phyloP scores from a whole-genome alignment of 2,888 invertebrate genomes.

The Agonum fuliginosum region DNA sequence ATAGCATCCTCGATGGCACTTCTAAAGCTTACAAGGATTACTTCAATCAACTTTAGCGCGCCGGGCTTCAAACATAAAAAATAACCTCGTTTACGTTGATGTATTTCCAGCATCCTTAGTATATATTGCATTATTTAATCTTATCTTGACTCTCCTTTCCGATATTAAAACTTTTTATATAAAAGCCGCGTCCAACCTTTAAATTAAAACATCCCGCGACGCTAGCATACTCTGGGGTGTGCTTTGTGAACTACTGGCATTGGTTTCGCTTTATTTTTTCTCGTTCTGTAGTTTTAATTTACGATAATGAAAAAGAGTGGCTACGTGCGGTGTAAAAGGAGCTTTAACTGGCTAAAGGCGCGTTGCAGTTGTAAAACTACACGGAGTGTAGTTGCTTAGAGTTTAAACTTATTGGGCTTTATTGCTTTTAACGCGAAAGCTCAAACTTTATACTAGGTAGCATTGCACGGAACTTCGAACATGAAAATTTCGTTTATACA shows the following conservation, averaged over 20 bases:
- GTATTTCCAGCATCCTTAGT: conserved; percentile 4
- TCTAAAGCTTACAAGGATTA: conserved; percentile 14
- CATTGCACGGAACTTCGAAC: too few relatives aligned
- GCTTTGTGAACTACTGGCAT: conserved; percentile 32
- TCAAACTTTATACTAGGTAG: background rate
- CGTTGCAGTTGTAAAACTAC: conserved; percentile 2
- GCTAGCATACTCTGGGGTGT: conserved; percentile 14
- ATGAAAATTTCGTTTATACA: too few relatives aligned
- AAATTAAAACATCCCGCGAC: conserved; percentile 43
- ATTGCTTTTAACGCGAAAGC: background rate
- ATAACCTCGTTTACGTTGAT: conserved; percentile 1
- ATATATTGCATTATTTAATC: conserved; percentile 25
- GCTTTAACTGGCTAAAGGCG: conserved; percentile 24
- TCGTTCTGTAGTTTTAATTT: conserved; percentile 46
- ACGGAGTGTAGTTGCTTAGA: background rate
- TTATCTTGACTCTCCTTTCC: conserved; percentile 14
- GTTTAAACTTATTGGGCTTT: conserved; percentile 28
- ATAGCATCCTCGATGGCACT: background rate
- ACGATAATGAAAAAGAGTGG: conserved; percentile 31
- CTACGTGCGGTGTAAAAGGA: conserved; percentile 34
- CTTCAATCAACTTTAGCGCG: conserved; percentile 30
- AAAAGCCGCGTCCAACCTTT: conserved; percentile 25
- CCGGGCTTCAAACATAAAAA: conserved; percentile 23
- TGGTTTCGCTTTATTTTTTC: conserved; percentile 25
- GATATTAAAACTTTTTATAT: conserved; percentile 53